Base-by-base conservation (phyloP, 1,140 invertebrate species). In the Hermetia illucens region DNA sequence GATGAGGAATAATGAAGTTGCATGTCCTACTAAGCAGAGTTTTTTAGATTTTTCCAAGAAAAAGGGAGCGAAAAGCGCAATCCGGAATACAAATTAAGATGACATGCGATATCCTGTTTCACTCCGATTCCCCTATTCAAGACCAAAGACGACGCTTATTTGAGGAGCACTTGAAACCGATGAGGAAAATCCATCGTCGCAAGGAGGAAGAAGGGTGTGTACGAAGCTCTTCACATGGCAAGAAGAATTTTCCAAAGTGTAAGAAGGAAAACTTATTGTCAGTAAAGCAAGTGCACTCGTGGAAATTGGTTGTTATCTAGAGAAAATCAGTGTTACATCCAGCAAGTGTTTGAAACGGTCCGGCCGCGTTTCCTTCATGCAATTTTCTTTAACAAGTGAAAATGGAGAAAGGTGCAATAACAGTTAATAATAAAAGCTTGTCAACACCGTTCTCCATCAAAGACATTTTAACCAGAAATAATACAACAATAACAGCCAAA, bases 391-490 rank as follows among this genome's bases (percentile, higher is more conserved):
- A 25, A 25, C n/a, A 25, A 5, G 15, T 5, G 21, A 34, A 34
- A 34, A 34, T 34, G 33, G 33, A 34, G 21, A 21, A 21, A 20
- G 8, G 8, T 19, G 18, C 4, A 34, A 12, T 20, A 5, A 34
- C 8, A 5, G 8, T 32, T 8, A 32, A 6, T 32, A 32, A 16
- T 29, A 30, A 31, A n/a, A 54, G 33, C 35, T 17, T 34, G 30
- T 33, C 63, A 3, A 82, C 78, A 6, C 77, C 79, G 12, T 82
- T 82, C 54, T 81, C 78, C 36, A 81, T 82, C 42, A 77, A 80
- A 44, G 79, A 82, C 44, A 82, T 82, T 51, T 59, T 82, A 37
- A 82, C 71, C 24, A 69, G 66, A 41, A 64, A 54, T 27, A 65
- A 53, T 44, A 45, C 37, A 35, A 46, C 30, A 34, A 38, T 39